Conservation (phyloP, 2,113 vertebrate genomes). For the Jaculus jaculus region DNA sequence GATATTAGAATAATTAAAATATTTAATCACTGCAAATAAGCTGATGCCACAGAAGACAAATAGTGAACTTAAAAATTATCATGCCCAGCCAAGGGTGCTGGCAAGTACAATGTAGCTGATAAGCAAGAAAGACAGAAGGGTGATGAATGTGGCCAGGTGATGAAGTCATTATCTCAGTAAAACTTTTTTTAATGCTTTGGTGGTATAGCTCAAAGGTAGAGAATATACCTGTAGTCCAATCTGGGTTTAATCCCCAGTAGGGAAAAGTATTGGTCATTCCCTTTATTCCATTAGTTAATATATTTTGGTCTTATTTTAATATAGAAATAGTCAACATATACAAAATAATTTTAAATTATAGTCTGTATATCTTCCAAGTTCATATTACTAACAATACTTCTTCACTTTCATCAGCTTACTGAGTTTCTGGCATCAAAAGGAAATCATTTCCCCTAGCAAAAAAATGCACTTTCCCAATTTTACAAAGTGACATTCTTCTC, state of each 20-base stretch:
- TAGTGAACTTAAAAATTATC: not conserved
- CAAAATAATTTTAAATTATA: not conserved
- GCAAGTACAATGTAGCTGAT: not conserved
- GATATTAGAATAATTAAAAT: conserved; percentile 2
- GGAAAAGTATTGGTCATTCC: not conserved
- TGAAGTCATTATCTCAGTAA: not conserved
- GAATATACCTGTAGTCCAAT: not conserved
- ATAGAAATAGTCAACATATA: not conserved
- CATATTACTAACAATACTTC: not conserved
- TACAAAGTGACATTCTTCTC: conserved; percentile 24
- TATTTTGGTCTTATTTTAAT: not conserved
- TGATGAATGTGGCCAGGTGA: not conserved
- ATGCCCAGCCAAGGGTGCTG: not conserved
- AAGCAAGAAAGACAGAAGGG: too few species aligned
- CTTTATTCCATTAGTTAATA: not conserved
- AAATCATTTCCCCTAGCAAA: conserved; percentile 43
- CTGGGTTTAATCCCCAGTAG: not conserved
- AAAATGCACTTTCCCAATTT: conserved; percentile 43
- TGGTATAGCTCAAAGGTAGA: not conserved
- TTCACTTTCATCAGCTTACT: conserved; percentile 25
- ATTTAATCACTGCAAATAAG: not conserved
- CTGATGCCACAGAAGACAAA: not conserved
- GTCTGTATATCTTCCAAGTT: not conserved
- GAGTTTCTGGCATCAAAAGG: conserved; percentile 14
- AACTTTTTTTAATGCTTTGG: not conserved